phyloP scores from a whole-genome alignment of 2,888 invertebrate genomes.

The Pachydiplax longipennis region DNA sequence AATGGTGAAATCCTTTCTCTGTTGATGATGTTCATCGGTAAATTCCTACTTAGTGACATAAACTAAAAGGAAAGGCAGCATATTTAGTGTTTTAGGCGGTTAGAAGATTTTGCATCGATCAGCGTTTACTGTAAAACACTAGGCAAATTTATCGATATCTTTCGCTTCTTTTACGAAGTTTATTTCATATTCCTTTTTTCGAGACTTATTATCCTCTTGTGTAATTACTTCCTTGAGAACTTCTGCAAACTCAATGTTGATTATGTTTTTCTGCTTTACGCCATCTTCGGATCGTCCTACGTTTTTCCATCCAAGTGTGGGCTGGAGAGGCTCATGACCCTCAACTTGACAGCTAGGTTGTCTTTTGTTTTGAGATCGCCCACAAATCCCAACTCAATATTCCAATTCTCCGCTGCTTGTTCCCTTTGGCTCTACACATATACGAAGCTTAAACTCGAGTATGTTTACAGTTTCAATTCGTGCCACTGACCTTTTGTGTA shows the following conservation, averaged over 20 bases:
- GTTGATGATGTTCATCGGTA: too few relatives aligned
- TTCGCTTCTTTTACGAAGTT: too few relatives aligned
- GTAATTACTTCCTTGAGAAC: not conserved
- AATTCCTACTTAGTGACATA: too few relatives aligned
- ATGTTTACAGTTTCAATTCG: not conserved
- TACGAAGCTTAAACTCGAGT: not conserved
- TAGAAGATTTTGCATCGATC: too few relatives aligned
- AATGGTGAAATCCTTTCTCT: too few relatives aligned
- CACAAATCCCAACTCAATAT: not conserved
- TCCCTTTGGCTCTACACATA: not conserved
- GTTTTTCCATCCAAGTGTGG: not conserved
- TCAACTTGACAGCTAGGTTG: slow-evolving; percentile 24
- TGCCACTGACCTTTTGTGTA: not conserved
- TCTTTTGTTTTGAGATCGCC: slow-evolving; percentile 16
- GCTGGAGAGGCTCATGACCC: not conserved
- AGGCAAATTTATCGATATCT: too few relatives aligned
- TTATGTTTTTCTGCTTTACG: not conserved
- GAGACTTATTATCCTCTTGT: too few relatives aligned
- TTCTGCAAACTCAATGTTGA: not conserved
- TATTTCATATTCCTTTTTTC: not conserved
- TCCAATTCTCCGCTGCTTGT: not conserved
- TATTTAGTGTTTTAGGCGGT: too few relatives aligned
- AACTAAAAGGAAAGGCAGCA: too few relatives aligned
- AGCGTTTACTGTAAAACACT: too few relatives aligned
- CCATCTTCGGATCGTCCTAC: not conserved